phyloP scores from a whole-genome alignment of 2,113 vertebrate genomes.

The Orcinus orca region DNA sequence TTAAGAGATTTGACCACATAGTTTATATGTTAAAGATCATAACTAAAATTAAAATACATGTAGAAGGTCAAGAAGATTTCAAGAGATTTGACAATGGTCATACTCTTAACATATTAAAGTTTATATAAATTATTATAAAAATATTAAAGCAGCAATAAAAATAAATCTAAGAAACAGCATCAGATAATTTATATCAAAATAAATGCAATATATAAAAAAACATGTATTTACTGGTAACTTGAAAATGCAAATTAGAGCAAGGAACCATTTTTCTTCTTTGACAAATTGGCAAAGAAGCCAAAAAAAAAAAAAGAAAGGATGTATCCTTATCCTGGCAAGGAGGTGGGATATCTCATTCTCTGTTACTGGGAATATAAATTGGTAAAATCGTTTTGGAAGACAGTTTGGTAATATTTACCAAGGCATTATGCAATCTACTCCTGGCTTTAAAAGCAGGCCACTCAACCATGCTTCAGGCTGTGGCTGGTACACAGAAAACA shows the following conservation, averaged over 20 bases:
- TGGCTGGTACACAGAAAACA: slow-evolving; percentile 26
- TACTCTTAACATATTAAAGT: not conserved
- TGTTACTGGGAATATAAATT: slow-evolving; percentile 4
- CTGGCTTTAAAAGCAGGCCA: slow-evolving; percentile 26
- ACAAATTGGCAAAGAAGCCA: not conserved
- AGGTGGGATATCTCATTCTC: not conserved
- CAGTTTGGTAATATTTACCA: slow-evolving; percentile 50
- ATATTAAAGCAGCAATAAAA: not conserved
- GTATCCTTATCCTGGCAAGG: not conserved
- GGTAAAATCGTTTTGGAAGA: slow-evolving; percentile 39
- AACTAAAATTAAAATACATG: slow-evolving; percentile 9
- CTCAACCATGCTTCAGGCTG: slow-evolving; percentile 16
- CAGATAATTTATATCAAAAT: not conserved
- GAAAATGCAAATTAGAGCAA: slow-evolving; percentile 14
- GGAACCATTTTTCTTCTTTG: slow-evolving; percentile 7
- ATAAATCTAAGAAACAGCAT: not conserved
- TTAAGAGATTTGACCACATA: not conserved
- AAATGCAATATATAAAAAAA: not conserved
- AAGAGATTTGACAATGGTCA: not conserved
- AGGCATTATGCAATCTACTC: slow-evolving; percentile 32
- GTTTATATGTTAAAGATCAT: not conserved
- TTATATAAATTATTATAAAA: not conserved
- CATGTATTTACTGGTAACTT: not conserved
- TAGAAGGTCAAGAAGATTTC: not conserved
- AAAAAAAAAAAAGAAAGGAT: not conserved